Base-by-base conservation (phyloP, 2,797 vertebrate genomes). In the Cephalopachus bancanus region DNA sequence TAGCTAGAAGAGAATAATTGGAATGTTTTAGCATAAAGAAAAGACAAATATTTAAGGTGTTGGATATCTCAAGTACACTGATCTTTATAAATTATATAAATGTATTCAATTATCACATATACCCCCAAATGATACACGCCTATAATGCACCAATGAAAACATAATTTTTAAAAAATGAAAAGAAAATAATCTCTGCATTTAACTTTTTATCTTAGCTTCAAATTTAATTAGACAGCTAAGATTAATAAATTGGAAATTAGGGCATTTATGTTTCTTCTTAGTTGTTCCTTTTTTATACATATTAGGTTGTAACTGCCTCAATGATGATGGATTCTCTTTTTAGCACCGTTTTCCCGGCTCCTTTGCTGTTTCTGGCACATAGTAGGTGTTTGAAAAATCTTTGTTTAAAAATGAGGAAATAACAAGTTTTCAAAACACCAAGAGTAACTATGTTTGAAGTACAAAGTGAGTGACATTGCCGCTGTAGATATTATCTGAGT, bases 201-300 rank as follows among this genome's bases (percentile, higher is more conserved):
- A 87, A 81, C 30, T 75, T 59, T 51, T 89, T 81, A 64, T 4
- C 8, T 8, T 83, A 92, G 20, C 10, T 86, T 72, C 86, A 87
- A 84, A 92, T 83, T 94, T 91, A 95, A 86, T 83, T 64, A 72
- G 59, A 19, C n/a, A 78, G 30, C 60, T 87, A 60, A 92, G 64
- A 87, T 16, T 33, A n/a, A 28, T 72, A 28, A 19, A 59, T 89
- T 90, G 33, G 22, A 85, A 94, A 93, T 91, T 64, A 85, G 53
- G 57, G 4, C 7, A 75, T 57, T 71, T 28, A 9, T 69, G 17
- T 51, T 6, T 17, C 28, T 49, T 94, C 67, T 78, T 74, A 81
- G 60, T 92, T 83, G 15, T 76, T 92, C 24, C 19, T 67, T 20
- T 20, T 76, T 95, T 95, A 49, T 62, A 81, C 37, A n/a, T 67